Evolutionary conservation across 2,113 vertebrate genomes (phyloP).

Genomic region (Corythoichthys intestinalis): DNA sequence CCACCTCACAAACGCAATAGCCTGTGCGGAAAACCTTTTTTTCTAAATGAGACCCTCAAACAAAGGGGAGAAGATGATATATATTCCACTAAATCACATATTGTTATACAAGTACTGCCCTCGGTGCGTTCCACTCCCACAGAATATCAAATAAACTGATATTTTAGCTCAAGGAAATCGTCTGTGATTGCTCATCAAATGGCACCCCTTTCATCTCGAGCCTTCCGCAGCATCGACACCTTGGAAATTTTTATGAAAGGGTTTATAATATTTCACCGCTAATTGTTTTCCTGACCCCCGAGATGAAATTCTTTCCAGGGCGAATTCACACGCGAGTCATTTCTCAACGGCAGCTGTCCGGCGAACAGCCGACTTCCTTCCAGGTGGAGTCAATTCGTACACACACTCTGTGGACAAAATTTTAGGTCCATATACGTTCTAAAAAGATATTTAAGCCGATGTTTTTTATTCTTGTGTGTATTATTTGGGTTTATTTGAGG

Average conservation of each 20-base stretch:
- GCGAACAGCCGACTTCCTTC: slow-evolving; percentile 28
- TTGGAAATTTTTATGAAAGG: slow-evolving; percentile 44
- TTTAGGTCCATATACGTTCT: background rate
- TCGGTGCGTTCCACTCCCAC: slow-evolving; percentile 67
- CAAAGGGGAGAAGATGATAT: slow-evolving; percentile 41
- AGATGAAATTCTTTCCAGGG: slow-evolving; percentile 55
- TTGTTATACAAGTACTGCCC: slow-evolving; percentile 73
- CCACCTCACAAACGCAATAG: slow-evolving; percentile 66
- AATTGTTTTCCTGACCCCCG: slow-evolving; percentile 53
- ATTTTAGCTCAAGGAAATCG: slow-evolving; percentile 3
- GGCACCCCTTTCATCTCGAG: slow-evolving; percentile 13
- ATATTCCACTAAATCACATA: slow-evolving; percentile 70
- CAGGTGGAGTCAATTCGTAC: slow-evolving; percentile 30
- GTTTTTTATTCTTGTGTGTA: too few relatives aligned
- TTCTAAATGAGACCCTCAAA: slow-evolving; percentile 62
- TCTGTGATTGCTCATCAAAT: slow-evolving; percentile 7
- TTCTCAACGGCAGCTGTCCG: slow-evolving; percentile 42
- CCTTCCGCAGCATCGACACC: background rate
- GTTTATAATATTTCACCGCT: slow-evolving; percentile 70
- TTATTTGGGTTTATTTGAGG: too few relatives aligned
- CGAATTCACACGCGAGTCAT: slow-evolving; percentile 46
- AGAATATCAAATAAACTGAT: slow-evolving; percentile 31
- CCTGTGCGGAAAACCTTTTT: slow-evolving; percentile 48
- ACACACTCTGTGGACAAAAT: background rate
- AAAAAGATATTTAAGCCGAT: too few relatives aligned